Evolutionary conservation across 2,113 vertebrate genomes (phyloP), one percentile per base, ranked within the genome.

Genomic region (Callithrix jacchus): DNA sequence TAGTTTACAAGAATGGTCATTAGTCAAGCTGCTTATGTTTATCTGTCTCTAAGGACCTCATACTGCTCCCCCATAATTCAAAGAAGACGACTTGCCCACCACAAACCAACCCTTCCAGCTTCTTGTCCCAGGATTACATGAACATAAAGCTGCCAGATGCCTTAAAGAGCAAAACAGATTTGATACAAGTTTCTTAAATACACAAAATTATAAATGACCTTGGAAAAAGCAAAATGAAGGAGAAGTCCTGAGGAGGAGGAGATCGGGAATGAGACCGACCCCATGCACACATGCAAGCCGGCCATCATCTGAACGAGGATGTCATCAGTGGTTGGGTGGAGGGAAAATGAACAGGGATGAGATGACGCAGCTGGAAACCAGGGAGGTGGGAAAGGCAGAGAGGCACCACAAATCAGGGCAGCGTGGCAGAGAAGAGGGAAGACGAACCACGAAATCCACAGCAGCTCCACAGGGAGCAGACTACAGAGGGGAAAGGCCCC

Each of bases 211-310:
- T 18, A 80, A 71, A 54, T 56, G 40, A 54, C 11, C 32, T 68
- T 61, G 30, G 18, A 77, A 77, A 91, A 16, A 66, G 85, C 5
- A 4, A 25, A 89, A 80, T 0, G 8, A 92, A 14, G 35, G 7
- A 56, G 58, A 76, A 25, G 25, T 30, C 37, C 49, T 71, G 11
- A 74, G 45, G 74, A 76, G 17, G 77, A 87, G 61, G 42, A 56
- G 12, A 37, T 1, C 0, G 45, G 8, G 35, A 35, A 86, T 30
- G 10, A 82, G 52, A 68, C 56, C 84, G 40, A 27, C 56, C 13
- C 0, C 3, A 32, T 0, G 0, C 45, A 70, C 47, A 61, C 3
- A 35, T 27, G 30, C 45, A 13, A 47, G 42, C 20, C 2, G 30
- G 37, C 66, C 35, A 45, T 23, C 35, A 17, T 25, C 47, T 10